Percentiles rank a stretch among this genome's conserved stretches.
Conservation (phyloP, 2,113 vertebrate species). For the Ictidomys tridecemlineatus region DNA sequence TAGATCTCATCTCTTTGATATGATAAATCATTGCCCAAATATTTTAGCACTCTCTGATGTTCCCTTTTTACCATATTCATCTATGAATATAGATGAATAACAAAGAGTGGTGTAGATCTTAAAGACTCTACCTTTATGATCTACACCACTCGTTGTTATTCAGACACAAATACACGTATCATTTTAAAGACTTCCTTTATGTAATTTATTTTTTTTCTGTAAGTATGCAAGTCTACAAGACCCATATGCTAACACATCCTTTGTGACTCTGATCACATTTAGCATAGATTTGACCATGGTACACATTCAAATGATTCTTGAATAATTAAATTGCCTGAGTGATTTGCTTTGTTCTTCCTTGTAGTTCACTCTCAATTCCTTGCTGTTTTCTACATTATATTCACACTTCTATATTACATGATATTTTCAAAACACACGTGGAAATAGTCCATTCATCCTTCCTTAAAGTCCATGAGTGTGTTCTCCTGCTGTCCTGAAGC, state of each 20-base stretch:
- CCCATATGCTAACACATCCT: neutral
- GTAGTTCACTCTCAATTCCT: neutral
- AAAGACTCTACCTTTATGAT: neutral
- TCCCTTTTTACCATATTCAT: neutral
- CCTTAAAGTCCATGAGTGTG: neutral
- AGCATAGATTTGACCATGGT: neutral
- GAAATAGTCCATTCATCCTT: neutral
- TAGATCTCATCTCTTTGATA: neutral
- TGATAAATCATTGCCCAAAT: neutral
- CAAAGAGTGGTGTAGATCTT: no score
- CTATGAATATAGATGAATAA: no score
- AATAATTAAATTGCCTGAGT: neutral
- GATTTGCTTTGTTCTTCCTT: neutral
- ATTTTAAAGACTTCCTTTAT: constrained; percentile 26
- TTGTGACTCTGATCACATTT: neutral
- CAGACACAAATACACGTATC: neutral
- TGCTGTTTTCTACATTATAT: neutral
- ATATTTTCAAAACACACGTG: neutral
- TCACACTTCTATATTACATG: neutral
- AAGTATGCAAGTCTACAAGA: neutral
- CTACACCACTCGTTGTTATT: neutral
- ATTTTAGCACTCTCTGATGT: neutral
- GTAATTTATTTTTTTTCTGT: neutral
- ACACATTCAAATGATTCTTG: neutral
- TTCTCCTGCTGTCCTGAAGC: neutral